Base-by-base conservation (phyloP, 2,888 invertebrate genomes). In the Mesoligia furuncula region DNA sequence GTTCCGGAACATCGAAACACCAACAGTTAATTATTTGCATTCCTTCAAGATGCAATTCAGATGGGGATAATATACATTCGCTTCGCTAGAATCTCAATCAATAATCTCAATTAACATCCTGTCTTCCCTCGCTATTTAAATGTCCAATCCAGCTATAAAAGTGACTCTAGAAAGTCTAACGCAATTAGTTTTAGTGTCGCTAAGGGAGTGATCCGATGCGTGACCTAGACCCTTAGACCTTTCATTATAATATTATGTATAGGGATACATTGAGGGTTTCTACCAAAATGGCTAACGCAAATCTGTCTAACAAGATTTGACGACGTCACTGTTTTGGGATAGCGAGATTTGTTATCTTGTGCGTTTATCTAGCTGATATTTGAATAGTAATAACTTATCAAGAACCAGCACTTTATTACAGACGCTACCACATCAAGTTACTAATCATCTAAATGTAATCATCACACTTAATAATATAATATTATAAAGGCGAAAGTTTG, bases 121-220 rank as follows among this genome's bases (percentile, higher is more conserved):
- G 65, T 80, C 81, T 80, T 54, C n/a, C 31, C 15, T 69, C 13
- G 81, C 51, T 65, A 73, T 81, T 80, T 70, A 80, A 85, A 81
- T 73, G 80, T 69, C 65, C 57, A 59, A 80, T 65, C 59, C n/a
- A 65, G 54, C 36, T 66, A 54, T 48, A 62, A 62, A 67, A 85
- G 48, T 70, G 27, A 48, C 27, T 62, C 45, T 66, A 17, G 27
- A 85, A 80, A 66, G 59, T 45, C 73, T 70, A n/a, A 42, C 24
- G 57, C 67, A 74, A 82, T 85, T 85, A 85, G 51, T 81, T 81
- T 85, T 62, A 74, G 65, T 67, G n/a, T 15, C 74, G 69, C 27
- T 73, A 17, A 71, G 81, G 85, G 81, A 82, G 42, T 81, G 70
- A 85, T 67, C 66, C 20, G 45, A 42, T 11, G 54, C 81, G 80